Evolutionary conservation across 2,797 vertebrate species (phyloP).

Genomic region (Aldrovandia affinis): DNA sequence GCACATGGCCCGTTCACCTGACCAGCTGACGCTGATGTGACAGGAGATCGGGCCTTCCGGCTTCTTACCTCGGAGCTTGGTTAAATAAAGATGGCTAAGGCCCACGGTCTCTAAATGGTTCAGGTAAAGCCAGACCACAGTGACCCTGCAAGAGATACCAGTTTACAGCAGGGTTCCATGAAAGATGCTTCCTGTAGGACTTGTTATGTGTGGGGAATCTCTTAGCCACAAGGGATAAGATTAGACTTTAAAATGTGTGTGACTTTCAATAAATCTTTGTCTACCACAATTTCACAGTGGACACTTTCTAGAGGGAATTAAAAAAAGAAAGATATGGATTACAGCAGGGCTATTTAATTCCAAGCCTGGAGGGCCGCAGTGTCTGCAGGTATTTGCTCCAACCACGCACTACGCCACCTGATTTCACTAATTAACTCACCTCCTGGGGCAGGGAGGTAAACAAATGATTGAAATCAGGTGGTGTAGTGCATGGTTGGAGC

Average conservation of each 20-base stretch:
- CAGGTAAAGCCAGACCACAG: neutral
- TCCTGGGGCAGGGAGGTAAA: too few relatives aligned
- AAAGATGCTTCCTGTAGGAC: neutral
- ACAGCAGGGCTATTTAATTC: too few relatives aligned
- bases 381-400: too few relatives aligned
- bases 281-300: neutral
- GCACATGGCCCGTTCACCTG: constrained; percentile 6
- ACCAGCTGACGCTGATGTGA: neutral
- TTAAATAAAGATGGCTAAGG: neutral
- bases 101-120: neutral
- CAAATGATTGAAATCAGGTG: too few relatives aligned
- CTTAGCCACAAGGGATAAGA: neutral
- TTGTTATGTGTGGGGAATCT: neutral
- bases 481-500: too few relatives aligned
- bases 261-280: neutral
- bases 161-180: neutral
- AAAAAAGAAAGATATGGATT: neutral
- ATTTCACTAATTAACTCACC: too few relatives aligned
- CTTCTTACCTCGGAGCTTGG: neutral
- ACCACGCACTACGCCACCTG: too few relatives aligned
- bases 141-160: neutral
- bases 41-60: neutral
- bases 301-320: neutral
- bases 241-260: neutral
- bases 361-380: too few relatives aligned